Percentiles rank a stretch among this genome's conserved stretches.
These are phyloP conservation scores for Artibeus lituratus DNA, from an alignment of 2,797 vertebrate species.

Conservation along the genomic window DNA sequence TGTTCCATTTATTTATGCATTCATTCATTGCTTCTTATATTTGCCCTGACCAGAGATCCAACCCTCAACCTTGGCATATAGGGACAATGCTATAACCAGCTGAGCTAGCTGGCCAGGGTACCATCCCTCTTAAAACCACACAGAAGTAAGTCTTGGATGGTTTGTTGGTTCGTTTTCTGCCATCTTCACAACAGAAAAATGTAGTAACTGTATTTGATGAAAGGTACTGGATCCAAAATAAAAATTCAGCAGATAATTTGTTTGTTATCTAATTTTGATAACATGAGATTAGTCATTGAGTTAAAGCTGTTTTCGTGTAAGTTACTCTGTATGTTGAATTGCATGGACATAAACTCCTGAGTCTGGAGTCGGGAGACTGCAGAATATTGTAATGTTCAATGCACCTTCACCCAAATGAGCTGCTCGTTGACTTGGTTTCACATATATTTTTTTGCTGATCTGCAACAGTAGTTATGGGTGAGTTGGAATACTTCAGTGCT, in stretches of 20 bases:
- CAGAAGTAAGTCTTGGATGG: not conserved
- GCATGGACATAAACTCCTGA: not conserved
- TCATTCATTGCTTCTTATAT: not conserved
- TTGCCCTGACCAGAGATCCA: not conserved
- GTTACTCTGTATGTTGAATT: conserved; percentile 36
- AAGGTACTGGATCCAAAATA: not conserved
- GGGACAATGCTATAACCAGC: not conserved
- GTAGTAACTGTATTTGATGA: not conserved
- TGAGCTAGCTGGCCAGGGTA: not conserved
- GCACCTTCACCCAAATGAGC: not conserved
- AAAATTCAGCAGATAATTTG: not conserved
- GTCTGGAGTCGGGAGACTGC: not conserved
- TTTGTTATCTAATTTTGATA: not conserved
- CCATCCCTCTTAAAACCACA: not conserved
- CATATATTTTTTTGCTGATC: not conserved
- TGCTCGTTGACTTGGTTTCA: not conserved
- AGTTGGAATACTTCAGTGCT: not conserved
- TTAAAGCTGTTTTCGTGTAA: conserved; percentile 34
- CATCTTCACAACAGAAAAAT: not conserved
- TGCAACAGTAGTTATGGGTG: not conserved
- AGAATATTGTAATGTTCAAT: not conserved
- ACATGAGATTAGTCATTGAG: not conserved
- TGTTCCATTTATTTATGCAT: not conserved
- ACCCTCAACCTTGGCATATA: not conserved
- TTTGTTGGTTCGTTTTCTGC: not conserved